Conservation (phyloP, 2,113 vertebrate genomes). For the Rhabdornis inornatus region DNA sequence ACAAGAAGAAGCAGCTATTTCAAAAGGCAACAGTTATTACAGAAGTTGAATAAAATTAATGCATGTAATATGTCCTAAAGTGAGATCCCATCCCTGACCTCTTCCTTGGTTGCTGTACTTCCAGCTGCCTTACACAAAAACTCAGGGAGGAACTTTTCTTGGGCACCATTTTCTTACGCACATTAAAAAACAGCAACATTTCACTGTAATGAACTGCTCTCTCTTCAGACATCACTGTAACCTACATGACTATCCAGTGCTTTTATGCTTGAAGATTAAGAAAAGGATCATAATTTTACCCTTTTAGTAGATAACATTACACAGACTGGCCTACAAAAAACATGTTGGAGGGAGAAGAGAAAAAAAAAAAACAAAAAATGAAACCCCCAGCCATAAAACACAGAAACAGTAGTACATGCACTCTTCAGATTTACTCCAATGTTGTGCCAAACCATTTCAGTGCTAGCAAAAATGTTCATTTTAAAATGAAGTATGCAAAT, state of each 20-base stretch:
- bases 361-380: rapidly evolving
- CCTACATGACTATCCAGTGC: background rate
- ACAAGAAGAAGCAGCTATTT: background rate
- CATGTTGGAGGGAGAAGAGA: rapidly evolving
- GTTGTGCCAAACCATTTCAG: background rate
- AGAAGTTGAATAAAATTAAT: background rate
- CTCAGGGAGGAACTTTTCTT: background rate
- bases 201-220: background rate
- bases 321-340: background rate
- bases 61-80: background rate
- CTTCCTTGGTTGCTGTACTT: background rate
- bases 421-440: background rate
- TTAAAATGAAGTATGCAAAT: background rate
- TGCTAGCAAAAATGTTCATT: background rate
- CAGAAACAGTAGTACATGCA: background rate
- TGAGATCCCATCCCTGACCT: background rate
- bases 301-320: background rate
- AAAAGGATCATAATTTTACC: background rate
- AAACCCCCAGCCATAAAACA: background rate
- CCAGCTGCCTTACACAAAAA: background rate
- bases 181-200: background rate
- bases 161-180: background rate
- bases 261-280: background rate
- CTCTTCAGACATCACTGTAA: background rate
- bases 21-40: background rate